Conservation (phyloP, 2,888 invertebrate genomes). For the Neria commutata region DNA sequence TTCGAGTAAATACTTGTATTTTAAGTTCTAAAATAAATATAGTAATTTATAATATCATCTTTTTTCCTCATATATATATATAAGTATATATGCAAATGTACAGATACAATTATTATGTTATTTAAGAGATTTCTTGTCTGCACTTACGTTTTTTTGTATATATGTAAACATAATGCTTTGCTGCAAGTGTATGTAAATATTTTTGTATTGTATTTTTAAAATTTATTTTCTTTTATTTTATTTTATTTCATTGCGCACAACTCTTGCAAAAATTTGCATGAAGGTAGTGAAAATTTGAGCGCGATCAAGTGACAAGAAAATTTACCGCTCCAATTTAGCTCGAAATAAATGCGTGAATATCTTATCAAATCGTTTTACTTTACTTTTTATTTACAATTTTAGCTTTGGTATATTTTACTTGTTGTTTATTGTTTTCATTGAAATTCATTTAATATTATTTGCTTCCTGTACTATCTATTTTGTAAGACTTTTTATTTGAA, state of each 20-base stretch:
- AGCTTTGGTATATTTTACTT: slow-evolving; percentile 8
- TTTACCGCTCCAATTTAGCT: too few relatives aligned
- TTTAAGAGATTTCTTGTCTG: slow-evolving; percentile 11
- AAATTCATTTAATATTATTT: slow-evolving; percentile 15
- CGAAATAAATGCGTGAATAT: slow-evolving; percentile 1
- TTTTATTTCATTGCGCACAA: background rate
- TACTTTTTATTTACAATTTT: slow-evolving; percentile 20
- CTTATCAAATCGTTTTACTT: background rate
- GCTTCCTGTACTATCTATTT: slow-evolving; percentile 7
- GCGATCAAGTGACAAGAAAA: too few relatives aligned
- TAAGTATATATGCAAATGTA: background rate
- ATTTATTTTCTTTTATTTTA: background rate
- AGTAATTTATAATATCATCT: slow-evolving; percentile 16
- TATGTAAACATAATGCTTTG: slow-evolving; percentile 6
- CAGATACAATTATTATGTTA: background rate
- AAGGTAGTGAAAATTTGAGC: too few relatives aligned
- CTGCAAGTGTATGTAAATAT: background rate
- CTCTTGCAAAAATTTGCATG: too few relatives aligned
- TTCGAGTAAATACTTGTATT: slow-evolving; percentile 1
- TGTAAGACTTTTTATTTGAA: background rate
- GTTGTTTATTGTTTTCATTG: slow-evolving; percentile 6
- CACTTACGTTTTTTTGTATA: slow-evolving; percentile 13
- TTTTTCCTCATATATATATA: slow-evolving; percentile 7
- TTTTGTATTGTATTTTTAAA: background rate
- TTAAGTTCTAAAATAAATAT: slow-evolving; percentile 12